phyloP scores from a whole-genome alignment of 1,140 invertebrate species.

The Aricia agestis region DNA sequence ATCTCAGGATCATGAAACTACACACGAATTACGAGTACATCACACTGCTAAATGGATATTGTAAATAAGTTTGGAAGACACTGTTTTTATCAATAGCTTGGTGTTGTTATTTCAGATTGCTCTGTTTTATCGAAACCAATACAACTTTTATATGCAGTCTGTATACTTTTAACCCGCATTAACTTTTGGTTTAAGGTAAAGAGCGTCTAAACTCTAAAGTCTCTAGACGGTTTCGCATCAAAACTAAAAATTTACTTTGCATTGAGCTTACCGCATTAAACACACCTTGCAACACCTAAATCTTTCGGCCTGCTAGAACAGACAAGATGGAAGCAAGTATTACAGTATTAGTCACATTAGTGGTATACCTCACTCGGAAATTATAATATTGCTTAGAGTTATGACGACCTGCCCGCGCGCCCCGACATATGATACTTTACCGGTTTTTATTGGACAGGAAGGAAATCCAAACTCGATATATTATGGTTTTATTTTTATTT shows the following conservation, averaged over 20 bases:
- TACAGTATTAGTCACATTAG: conserved; percentile 74
- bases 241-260: neutral
- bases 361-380: conserved; percentile 66
- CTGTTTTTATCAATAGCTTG: too few relatives aligned
- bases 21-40: too few relatives aligned
- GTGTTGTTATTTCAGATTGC: too few relatives aligned
- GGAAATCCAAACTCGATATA: conserved; percentile 70
- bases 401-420: conserved; percentile 64
- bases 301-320: conserved; percentile 64
- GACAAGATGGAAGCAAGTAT: conserved; percentile 62
- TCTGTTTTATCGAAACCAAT: too few relatives aligned
- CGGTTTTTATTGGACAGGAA: conserved; percentile 72
- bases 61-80: too few relatives aligned
- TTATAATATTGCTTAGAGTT: conserved; percentile 73
- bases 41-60: too few relatives aligned
- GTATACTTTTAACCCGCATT: too few relatives aligned
- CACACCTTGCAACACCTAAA: conserved; percentile 54
- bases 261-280: conserved; percentile 32
- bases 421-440: conserved; percentile 56
- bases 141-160: too few relatives aligned
- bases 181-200: too few relatives aligned
- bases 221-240: too few relatives aligned
- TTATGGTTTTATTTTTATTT: conserved; percentile 54
- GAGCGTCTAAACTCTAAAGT: too few relatives aligned
- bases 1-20: too few relatives aligned